A percentile compares a stretch with the other conserved stretches of the same genome.
These are phyloP conservation scores for Ormyrus labotus DNA, from an alignment of 2,888 invertebrate species.

Conservation along the genomic window DNA sequence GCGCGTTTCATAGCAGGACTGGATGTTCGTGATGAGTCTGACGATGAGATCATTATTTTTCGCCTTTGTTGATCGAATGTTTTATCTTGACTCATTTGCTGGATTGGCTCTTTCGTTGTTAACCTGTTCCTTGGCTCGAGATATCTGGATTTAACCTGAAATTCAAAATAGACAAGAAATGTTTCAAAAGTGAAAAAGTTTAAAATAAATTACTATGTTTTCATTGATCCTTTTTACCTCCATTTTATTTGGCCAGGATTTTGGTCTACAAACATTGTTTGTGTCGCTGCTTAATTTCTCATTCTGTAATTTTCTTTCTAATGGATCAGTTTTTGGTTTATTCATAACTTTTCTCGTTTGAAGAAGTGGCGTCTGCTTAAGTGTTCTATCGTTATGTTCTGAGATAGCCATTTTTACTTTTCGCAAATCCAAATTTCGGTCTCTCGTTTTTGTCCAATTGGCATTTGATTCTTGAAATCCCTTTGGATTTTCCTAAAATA, in stretches of 20 bases:
- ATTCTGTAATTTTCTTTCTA: slow-evolving; percentile 71
- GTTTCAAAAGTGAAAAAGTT: background rate
- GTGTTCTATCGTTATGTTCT: slow-evolving; percentile 71
- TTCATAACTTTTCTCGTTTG: slow-evolving; percentile 63
- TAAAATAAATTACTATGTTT: background rate
- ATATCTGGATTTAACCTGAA: slow-evolving; percentile 80
- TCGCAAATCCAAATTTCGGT: slow-evolving; percentile 72
- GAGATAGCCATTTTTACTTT: slow-evolving; percentile 75
- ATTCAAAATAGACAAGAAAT: slow-evolving; percentile 14
- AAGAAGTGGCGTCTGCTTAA: slow-evolving; percentile 65
- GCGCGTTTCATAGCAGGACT: slow-evolving; percentile 80
- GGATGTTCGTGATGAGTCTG: slow-evolving; percentile 83
- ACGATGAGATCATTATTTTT: slow-evolving; percentile 79
- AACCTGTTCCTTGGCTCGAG: slow-evolving; percentile 78
- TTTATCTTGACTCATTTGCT: slow-evolving; percentile 65
- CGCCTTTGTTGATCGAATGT: slow-evolving; percentile 74
- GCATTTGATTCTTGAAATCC: slow-evolving; percentile 66
- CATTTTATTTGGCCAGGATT: slow-evolving; percentile 74
- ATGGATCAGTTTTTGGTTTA: slow-evolving; percentile 73
- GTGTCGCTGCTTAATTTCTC: slow-evolving; percentile 65
- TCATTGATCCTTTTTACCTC: slow-evolving; percentile 64
- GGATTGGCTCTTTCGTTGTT: slow-evolving; percentile 64
- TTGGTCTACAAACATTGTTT: slow-evolving; percentile 66
- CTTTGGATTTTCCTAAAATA: slow-evolving; percentile 44
- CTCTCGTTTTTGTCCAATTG: slow-evolving; percentile 65